Base-by-base conservation (phyloP, 2,888 invertebrate genomes). In the Meta bourneti region DNA sequence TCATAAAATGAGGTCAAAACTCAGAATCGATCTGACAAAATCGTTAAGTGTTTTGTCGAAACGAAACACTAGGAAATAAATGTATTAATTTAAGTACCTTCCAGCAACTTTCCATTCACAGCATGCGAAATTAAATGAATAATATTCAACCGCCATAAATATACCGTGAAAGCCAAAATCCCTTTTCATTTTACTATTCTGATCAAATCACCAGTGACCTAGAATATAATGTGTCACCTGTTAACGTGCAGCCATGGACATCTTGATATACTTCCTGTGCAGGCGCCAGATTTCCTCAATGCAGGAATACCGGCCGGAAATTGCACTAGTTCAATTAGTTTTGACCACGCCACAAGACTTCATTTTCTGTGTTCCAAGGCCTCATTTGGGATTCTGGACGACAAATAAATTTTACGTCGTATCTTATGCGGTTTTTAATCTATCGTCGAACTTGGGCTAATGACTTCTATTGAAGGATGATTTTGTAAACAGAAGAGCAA, bases 201-300 rank as follows among this genome's bases (percentile, higher is more conserved):
- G 75, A 75, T 89, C 89, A 82, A 77, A 82, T 89, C 82, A 82
- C 89, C 81, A 89, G 81, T 89, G 89, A 82, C 89, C 82, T 89
- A 81, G 82, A 89, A 82, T 89, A 82, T 81, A 71, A 87, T 87
- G 69, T 81, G 81, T 77, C 89, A 89, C 81, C 75, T 69, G 75
- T 72, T 80, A 80, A 80, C 54, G 79, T 48, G 72, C 48, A 72
- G 79, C 78, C 77, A 71, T 78, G 86, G 86, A 51, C 86, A 88
- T 74, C 51, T n/a, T n/a, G n/a, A 51, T 75, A 51, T 49, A 75
- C 74, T 82, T 75, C 69, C 77, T 69, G 82, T 89, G 75, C 69
- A 81, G 89, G 89, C 89, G 89, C 89, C 89, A 89, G 69, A 13
- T 89, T 82, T 89, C 89, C 34, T 81, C 72, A 78, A 72, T 69